Base-by-base conservation (phyloP, 2,888 invertebrate genomes). In the Merodon equestris region DNA sequence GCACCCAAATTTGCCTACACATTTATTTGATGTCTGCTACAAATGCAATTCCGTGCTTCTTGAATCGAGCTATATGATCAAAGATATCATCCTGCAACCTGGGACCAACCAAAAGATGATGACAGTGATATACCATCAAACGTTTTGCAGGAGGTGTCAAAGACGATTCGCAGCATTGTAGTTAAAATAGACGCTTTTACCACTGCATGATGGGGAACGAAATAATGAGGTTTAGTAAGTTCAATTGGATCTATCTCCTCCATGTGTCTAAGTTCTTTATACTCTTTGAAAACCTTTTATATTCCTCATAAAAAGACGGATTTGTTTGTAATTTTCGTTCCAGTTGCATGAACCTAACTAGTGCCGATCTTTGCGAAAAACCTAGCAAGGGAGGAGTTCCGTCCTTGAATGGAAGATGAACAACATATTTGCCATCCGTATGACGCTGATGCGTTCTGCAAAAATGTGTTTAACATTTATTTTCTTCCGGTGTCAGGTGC, bases 161-260 rank as follows among this genome's bases (percentile, higher is more conserved):
- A 56, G 3, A 61, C 70, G 5, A 56, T 42, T 1, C 61, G 47
- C 9, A 70, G 9, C 10, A 61, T 70, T 18, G 70, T 61, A 0
- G 40, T 61, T 12, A 54, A 70, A 12, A 53, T 70, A 0, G 71
- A 50, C 15, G 42, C 56, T 18, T 71, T 71, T 7, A 71, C 10
- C 13, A 71, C 71, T 10, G 66, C 50, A 14, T 64, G 71, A 38
- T 51, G 61, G 7, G 61, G 61, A 50, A 71, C 15, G 40, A 27
- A 61, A 14, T 68, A 68, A 9, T 60, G 53, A 27, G 34, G 4
- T 9, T 12, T 14, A 1, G 3, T 47, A 1, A 48, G 18, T 51
- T 7, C 18, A 0, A 10, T 36, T 9, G 13, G 38, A 10, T 7
- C 10, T 5, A 47, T 14, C 10, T 36, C 60, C 10, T 15, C 5